A percentile compares a stretch with the other conserved stretches of the same genome.
Evolutionary conservation across 2,113 vertebrate genomes (phyloP).

Genomic region (Amphiprion percula): DNA sequence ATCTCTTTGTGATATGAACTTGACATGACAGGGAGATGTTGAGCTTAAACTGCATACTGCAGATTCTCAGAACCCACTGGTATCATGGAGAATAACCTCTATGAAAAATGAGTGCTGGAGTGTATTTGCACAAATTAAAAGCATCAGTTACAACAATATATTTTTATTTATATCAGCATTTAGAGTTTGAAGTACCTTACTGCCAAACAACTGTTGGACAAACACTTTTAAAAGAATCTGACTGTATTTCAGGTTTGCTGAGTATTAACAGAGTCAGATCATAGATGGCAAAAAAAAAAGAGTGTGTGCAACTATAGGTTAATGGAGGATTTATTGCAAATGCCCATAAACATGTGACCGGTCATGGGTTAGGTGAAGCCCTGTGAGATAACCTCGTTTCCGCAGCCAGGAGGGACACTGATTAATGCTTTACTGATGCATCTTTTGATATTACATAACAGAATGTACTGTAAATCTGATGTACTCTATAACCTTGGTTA

Average conservation of each 20-base stretch:
- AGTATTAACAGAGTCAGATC: constrained; percentile 12
- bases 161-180: too few species aligned
- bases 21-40: constrained; percentile 5
- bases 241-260: too few species aligned
- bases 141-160: too few species aligned
- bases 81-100: constrained; percentile 31
- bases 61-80: background rate
- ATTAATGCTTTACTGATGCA: background rate
- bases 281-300: constrained; percentile 19
- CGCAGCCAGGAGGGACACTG: background rate
- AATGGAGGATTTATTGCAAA: constrained; percentile 55
- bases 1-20: constrained; percentile 27
- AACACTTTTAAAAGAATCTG: background rate
- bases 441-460: constrained; percentile 20
- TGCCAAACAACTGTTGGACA: background rate
- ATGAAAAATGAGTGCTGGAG: background rate
- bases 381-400: constrained; percentile 12
- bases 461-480: background rate
- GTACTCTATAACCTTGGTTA: too few species aligned
- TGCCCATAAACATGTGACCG: constrained; percentile 40
- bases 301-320: background rate
- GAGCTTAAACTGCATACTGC: background rate
- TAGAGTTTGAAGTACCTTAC: background rate
- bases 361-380: constrained; percentile 16
- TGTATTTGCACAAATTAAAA: too few species aligned